Conservation (phyloP, 2,113 vertebrate genomes). For the Oryzias celebensis region DNA sequence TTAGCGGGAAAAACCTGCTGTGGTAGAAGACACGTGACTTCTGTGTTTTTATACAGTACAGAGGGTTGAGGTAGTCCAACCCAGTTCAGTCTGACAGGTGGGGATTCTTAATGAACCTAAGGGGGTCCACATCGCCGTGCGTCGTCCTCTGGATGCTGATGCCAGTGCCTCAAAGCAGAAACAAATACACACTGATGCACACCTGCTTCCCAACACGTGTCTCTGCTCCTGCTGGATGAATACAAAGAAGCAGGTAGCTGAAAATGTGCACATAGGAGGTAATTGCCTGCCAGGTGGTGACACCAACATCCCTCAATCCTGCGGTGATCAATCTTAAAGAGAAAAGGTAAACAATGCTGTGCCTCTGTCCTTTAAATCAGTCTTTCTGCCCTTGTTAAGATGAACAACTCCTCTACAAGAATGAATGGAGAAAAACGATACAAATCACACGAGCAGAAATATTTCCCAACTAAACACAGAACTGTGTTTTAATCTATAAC, state of each 20-base stretch:
- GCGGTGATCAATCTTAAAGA: constrained; percentile 62
- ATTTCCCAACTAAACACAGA: constrained; percentile 32
- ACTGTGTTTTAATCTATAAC: constrained; percentile 15
- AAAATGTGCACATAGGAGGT: constrained; percentile 29
- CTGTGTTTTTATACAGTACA: constrained; percentile 16
- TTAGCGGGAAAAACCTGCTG: no score
- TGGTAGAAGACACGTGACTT: constrained; percentile 1
- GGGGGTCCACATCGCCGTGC: constrained; percentile 31
- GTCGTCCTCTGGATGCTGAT: constrained; percentile 42
- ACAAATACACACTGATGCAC: constrained; percentile 32
- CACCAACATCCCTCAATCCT: constrained; percentile 55
- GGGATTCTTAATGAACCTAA: constrained; percentile 64
- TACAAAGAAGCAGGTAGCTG: constrained; percentile 22
- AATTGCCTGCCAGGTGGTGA: constrained; percentile 60
- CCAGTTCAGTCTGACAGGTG: constrained; percentile 57
- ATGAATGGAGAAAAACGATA: constrained; percentile 30
- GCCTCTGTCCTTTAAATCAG: constrained; percentile 54
- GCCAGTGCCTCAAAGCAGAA: constrained; percentile 39
- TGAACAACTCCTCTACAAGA: constrained; percentile 38
- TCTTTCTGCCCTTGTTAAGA: constrained; percentile 58
- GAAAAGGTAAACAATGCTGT: constrained; percentile 56
- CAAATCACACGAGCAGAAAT: constrained; percentile 28
- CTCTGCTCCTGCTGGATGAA: constrained; percentile 18
- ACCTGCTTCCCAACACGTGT: constrained; percentile 24
- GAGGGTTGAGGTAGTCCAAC: constrained; percentile 53